Evolutionary conservation across 2,797 vertebrate species (phyloP).

Genomic region (Gymnopithys bicolor): DNA sequence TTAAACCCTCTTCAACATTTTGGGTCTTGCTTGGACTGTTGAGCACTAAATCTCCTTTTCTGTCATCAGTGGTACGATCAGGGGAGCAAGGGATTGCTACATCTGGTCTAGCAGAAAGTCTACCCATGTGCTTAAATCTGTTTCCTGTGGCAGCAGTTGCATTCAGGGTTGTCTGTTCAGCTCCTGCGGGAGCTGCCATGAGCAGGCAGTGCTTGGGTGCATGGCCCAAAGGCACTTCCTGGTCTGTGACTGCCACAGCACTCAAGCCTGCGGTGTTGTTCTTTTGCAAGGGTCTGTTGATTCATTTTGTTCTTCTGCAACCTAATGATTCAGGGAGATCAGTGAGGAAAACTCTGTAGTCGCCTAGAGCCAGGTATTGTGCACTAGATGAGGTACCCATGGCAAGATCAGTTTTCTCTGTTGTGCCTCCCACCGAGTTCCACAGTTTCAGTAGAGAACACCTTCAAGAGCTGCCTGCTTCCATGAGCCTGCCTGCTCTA

Average conservation of each 20-base stretch:
- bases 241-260: background rate
- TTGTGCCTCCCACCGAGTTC: background rate
- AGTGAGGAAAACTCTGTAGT: background rate
- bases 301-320: background rate
- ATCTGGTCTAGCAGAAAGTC: background rate
- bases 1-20: background rate
- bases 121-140: background rate
- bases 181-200: background rate
- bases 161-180: background rate
- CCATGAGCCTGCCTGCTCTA: background rate
- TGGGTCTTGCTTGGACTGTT: background rate
- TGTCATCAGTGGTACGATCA: background rate
- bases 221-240: background rate
- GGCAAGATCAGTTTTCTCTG: background rate
- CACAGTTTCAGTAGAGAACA: background rate
- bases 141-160: background rate
- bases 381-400: background rate
- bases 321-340: background rate
- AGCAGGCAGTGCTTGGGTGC: background rate
- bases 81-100: background rate
- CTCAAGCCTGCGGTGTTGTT: background rate
- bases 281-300: background rate
- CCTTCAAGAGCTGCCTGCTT: background rate
- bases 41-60: background rate
- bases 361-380: background rate